Evolutionary conservation across 2,797 vertebrate species (phyloP).

Genomic region (Halcyon badia): DNA sequence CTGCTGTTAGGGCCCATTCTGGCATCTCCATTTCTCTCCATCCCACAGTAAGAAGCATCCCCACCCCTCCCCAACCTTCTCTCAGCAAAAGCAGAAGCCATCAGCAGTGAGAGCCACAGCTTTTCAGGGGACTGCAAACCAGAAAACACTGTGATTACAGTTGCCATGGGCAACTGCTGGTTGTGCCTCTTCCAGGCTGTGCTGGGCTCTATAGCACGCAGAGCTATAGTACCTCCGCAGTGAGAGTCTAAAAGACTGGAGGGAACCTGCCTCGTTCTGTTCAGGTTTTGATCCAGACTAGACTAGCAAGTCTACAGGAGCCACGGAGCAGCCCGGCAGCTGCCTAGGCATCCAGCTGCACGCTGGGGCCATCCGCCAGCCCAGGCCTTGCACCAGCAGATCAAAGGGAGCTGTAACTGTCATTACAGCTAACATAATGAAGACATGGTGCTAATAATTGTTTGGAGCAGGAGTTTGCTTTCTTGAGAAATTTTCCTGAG

Average conservation of each 20-base stretch:
- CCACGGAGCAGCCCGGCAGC: background rate
- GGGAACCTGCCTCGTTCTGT: background rate
- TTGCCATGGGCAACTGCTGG: conserved; percentile 53
- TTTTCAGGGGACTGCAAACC: background rate
- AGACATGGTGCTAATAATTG: background rate
- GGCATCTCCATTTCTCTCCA: background rate
- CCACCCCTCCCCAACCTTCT: background rate
- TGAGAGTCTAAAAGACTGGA: background rate
- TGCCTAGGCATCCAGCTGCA: background rate
- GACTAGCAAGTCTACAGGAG: background rate
- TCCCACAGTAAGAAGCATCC: background rate
- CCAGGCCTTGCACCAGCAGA: background rate
- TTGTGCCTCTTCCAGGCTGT: background rate
- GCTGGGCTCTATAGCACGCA: background rate
- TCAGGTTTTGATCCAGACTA: background rate
- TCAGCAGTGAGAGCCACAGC: background rate
- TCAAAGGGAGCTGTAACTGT: background rate
- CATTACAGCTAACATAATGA: background rate
- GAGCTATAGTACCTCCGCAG: background rate
- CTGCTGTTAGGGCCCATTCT: background rate
- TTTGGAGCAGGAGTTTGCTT: background rate
- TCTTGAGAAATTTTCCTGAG: conserved; percentile 1
- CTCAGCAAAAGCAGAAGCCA: background rate
- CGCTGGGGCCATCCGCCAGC: background rate
- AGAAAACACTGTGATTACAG: background rate